Base-by-base conservation (phyloP, 2,888 invertebrate genomes). In the Eupithecia pulchellata region DNA sequence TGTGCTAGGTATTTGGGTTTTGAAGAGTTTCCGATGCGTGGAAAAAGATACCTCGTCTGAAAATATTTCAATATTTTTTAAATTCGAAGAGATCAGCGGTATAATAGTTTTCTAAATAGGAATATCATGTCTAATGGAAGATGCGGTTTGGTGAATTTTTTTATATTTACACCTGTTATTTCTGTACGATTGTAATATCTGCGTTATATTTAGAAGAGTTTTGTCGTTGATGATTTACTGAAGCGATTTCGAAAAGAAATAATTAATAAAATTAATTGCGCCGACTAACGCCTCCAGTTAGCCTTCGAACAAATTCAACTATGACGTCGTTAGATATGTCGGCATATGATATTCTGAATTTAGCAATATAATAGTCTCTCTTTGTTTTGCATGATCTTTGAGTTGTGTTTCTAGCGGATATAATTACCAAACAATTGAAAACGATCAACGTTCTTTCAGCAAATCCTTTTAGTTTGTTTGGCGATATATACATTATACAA, bases 201-300 rank as follows among this genome's bases (percentile, higher is more conserved):
- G n/a, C 2, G 2, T n/a, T n/a, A 42, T 42, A 42, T 42, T 42
- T 42, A 20, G 9, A 20, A 47, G 20, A 20, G 47, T 11, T 47
- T 20, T 47, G 20, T 11, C 4, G 5, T 47, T 20, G 11, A 47
- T 47, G 81, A 87, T 87, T 76, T 82, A 86, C 86, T 84, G 84
- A 85, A 84, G 84, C 85, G 80, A 84, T 89, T 91, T 91, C 82
- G 92, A 93, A 92, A 92, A 91, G 91, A 91, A 90, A 91, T 91
- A 90, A 90, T 90, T 91, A 91, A 91, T 91, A 89, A 85, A 88
- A 87, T 89, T 90, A 91, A 91, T 92, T 90, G 89, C 86, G 86
- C 81, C 81, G 86, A 84, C 87, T 86, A 86, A 90, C 92, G 91
- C 92, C 92, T 85, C 89, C 91, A 86, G 88, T 83, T 84, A 91